phyloP scores from a whole-genome alignment of 2,888 invertebrate genomes.

The Dione vanillae region DNA sequence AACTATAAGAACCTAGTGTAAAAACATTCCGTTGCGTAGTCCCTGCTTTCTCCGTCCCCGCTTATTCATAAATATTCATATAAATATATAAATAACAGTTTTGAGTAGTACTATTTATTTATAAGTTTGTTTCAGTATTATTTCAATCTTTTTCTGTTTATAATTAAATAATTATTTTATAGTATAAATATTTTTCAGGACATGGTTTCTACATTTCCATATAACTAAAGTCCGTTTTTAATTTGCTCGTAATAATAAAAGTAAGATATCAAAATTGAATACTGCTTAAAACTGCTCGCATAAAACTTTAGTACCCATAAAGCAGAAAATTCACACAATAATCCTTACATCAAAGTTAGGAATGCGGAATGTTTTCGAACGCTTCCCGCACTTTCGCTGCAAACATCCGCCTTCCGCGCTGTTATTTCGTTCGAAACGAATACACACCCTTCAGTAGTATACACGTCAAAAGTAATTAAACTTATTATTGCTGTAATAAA shows the following conservation, averaged over 20 bases:
- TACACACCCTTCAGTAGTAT: slow-evolving; percentile 10
- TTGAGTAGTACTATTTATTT: too few species aligned
- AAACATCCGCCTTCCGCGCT: slow-evolving; percentile 72
- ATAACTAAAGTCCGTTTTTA: neutral
- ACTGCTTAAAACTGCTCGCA: neutral
- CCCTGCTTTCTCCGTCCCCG: too few species aligned
- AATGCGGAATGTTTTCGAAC: slow-evolving; percentile 76
- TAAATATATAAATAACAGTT: too few species aligned
- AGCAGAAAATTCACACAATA: slow-evolving; percentile 25
- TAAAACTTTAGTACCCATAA: slow-evolving; percentile 14
- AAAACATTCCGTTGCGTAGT: too few species aligned
- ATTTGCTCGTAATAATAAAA: neutral
- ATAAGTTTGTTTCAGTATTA: too few species aligned
- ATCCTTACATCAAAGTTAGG: slow-evolving; percentile 51
- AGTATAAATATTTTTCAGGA: too few species aligned
- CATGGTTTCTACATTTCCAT: too few species aligned
- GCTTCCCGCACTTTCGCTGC: slow-evolving; percentile 78
- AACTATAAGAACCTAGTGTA: too few species aligned
- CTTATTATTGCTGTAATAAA: neutral
- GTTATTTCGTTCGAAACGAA: slow-evolving; percentile 15
- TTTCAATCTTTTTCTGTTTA: too few species aligned
- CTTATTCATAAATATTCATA: too few species aligned
- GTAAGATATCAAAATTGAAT: neutral
- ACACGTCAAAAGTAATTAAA: neutral
- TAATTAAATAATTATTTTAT: too few species aligned